phyloP scores from a whole-genome alignment of 53 echinoderm and acorn worm species.

The Apostichopus leukothele region DNA sequence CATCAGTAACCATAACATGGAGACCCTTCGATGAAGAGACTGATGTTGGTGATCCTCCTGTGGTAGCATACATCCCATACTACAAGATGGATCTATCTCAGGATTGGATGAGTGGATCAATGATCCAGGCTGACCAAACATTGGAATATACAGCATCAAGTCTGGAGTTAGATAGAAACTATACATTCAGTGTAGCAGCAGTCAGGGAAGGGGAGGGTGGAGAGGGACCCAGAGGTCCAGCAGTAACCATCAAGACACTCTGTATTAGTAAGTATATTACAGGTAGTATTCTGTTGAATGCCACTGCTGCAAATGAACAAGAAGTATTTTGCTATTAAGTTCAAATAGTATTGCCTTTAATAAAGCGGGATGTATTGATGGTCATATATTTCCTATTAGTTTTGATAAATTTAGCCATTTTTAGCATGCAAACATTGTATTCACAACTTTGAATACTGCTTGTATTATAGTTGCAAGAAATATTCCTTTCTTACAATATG shows the following conservation, averaged over 20 bases:
- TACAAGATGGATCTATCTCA: neutral
- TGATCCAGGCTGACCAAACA: neutral
- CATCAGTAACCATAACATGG: too few species aligned
- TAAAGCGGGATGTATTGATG: neutral
- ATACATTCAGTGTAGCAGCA: constrained; percentile 8
- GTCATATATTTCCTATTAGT: too few species aligned
- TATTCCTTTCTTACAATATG: too few species aligned
- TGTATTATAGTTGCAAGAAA: too few species aligned
- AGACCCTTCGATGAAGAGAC: too few species aligned
- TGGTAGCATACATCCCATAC: neutral
- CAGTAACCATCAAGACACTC: neutral
- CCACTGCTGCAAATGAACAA: neutral
- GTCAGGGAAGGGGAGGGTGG: neutral
- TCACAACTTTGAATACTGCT: too few species aligned
- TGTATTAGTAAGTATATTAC: neutral
- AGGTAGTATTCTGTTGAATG: too few species aligned
- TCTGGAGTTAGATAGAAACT: neutral
- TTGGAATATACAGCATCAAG: neutral
- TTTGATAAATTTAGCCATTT: too few species aligned
- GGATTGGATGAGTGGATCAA: neutral
- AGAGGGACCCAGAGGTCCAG: neutral
- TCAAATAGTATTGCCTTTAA: neutral
- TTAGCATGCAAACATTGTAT: too few species aligned
- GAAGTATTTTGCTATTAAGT: neutral
- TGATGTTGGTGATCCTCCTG: neutral